These are phyloP conservation scores for Eremophila alpestris DNA, from an alignment of 2,797 vertebrate species.

Conservation along the genomic window DNA sequence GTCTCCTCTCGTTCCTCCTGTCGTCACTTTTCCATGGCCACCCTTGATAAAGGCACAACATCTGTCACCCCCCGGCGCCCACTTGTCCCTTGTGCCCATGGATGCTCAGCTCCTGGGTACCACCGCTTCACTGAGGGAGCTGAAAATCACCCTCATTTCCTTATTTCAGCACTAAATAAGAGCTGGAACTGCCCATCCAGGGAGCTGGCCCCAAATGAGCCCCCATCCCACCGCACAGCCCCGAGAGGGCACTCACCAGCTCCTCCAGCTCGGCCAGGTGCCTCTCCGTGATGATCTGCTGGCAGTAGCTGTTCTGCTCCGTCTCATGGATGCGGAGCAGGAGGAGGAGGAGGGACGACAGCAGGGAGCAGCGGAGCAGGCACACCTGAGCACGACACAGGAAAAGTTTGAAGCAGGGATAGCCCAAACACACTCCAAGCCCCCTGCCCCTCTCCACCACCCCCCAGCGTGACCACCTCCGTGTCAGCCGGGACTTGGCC, in stretches of 20 bases:
- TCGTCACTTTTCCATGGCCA: neutral
- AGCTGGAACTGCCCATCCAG: neutral
- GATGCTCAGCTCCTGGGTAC: constrained; percentile 2
- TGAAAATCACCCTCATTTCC: neutral
- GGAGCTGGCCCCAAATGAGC: rapidly evolving
- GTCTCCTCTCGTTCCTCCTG: neutral
- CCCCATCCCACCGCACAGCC: rapidly evolving
- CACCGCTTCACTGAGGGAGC: rapidly evolving
- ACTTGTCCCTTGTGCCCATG: rapidly evolving
- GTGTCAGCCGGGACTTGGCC: neutral
- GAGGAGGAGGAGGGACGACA: constrained; percentile 63
- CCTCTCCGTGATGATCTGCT: constrained; percentile 61
- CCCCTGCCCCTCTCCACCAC: neutral
- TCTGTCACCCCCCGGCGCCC: neutral
- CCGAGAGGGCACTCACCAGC: constrained; percentile 65
- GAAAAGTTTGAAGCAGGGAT: neutral
- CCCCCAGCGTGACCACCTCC: neutral
- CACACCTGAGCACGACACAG: constrained; percentile 58
- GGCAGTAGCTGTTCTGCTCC: constrained; percentile 60
- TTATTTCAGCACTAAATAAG: neutral
- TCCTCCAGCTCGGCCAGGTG: constrained; percentile 70
- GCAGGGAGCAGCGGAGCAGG: constrained; percentile 54
- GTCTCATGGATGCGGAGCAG: constrained; percentile 50
- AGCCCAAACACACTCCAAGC: neutral
- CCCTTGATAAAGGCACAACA: neutral